Evolutionary conservation across 2,113 vertebrate genomes (phyloP).

Genomic region (Tamias sibiricus): DNA sequence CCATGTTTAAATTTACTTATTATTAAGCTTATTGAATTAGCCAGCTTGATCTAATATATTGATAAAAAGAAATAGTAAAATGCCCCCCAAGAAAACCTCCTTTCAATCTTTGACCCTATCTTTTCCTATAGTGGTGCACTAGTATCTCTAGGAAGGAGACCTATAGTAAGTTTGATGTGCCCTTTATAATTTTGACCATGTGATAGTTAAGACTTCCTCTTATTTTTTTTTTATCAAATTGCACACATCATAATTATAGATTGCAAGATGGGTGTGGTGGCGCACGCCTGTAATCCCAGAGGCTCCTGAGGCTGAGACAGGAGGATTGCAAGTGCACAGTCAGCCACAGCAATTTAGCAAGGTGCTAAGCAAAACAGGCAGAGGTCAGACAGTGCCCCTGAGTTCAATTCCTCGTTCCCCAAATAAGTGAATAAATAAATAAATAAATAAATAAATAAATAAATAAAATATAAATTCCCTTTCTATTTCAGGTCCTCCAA

Average conservation of each 20-base stretch:
- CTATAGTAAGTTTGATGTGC: neutral
- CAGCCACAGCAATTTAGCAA: no score
- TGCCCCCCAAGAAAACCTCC: neutral
- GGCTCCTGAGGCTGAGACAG: no score
- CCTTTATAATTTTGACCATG: neutral
- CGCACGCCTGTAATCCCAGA: no score
- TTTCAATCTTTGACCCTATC: neutral
- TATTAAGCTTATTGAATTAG: neutral
- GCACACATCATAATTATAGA: neutral
- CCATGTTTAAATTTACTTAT: neutral
- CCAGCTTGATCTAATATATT: neutral
- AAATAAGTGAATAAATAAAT: no score
- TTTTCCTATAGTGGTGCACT: neutral
- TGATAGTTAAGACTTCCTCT: neutral
- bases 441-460: no score
- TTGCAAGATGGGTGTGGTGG: no score
- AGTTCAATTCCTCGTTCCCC: no score
- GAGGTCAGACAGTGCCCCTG: no score
- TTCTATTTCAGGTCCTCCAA: neutral
- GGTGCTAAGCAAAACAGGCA: no score
- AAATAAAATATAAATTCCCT: neutral
- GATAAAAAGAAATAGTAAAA: constrained; percentile 25
- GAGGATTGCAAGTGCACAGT: no score
- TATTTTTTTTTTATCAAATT: neutral
- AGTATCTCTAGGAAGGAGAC: neutral